Base-by-base conservation (phyloP, 2,888 invertebrate species). In the Sphaeridia pumilis region DNA sequence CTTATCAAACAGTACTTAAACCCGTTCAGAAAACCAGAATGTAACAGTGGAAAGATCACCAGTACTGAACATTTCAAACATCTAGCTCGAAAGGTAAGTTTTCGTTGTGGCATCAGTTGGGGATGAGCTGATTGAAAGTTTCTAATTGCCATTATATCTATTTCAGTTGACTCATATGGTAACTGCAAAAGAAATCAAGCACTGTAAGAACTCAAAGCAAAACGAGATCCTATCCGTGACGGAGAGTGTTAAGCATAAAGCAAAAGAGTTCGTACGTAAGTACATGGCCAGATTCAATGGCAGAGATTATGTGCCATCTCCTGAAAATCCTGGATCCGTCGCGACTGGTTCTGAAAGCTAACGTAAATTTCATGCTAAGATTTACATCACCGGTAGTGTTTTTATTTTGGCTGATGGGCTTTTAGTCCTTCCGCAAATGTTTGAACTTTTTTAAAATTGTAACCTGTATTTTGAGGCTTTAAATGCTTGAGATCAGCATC, bases 31-130 rank as follows among this genome's bases (percentile, higher is more conserved):
- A 87, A 85, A 67, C 79, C 83, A 0, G 85, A 84, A 60, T 95
- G 93, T 67, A 80, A 80, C 63, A 75, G 81, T 58, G 95, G 88
- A 0, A 76, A 84, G 63, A 94, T 97, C 65, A 82, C 82, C 2
- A 84, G 80, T 67, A 89, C 86, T 0, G 87, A 90, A 42, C 94
- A 95, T 71, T 88, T 94, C 71, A 93, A 93, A 70, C 89, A 92
- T 73, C 76, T 94, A 51, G 92, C 93, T 3, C 78, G 90, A 72
- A 94, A 93, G 80, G 88, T 88, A 71, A 67, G 67, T 52, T 58
- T 31, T 52, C 55, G n/a, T n/a, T n/a, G n/a, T n/a, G n/a, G n/a
- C n/a, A n/a, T n/a, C n/a, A n/a, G n/a, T n/a, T n/a, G n/a, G n/a
- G n/a, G n/a, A n/a, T n/a, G n/a, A n/a, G n/a, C n/a, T n/a, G n/a